Percentiles rank a stretch among this genome's conserved stretches.
Evolutionary conservation across 2,113 vertebrate species (phyloP).

Genomic region (Cyanoderma ruficeps): DNA sequence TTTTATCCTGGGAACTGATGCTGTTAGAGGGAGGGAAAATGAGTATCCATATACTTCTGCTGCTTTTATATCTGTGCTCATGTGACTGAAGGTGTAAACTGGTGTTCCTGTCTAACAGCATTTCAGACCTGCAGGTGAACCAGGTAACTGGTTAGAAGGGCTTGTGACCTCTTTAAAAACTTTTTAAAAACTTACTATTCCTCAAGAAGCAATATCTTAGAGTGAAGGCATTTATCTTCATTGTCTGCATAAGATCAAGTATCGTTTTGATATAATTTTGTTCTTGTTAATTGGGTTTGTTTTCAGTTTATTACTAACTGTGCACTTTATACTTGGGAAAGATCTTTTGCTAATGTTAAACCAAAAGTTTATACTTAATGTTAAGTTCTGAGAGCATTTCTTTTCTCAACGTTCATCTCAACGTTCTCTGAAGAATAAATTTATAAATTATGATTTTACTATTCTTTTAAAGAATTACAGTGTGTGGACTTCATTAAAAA

Average conservation of each 20-base stretch:
- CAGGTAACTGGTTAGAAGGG: background rate
- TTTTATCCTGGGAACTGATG: background rate
- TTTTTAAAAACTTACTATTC: background rate
- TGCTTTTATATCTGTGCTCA: rapidly evolving
- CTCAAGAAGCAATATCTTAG: background rate
- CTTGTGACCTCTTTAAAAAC: background rate
- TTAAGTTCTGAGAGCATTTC: background rate
- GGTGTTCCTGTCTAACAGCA: background rate
- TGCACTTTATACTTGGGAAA: constrained; percentile 40
- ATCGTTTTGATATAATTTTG: background rate
- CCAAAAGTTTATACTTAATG: background rate
- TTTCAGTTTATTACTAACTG: background rate
- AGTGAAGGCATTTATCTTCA: background rate
- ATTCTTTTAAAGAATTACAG: background rate
- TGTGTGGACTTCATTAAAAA: background rate
- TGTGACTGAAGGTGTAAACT: background rate
- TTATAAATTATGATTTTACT: background rate
- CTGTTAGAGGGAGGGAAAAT: background rate
- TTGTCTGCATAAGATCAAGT: background rate
- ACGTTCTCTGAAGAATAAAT: background rate
- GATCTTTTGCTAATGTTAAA: background rate
- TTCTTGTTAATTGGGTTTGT: background rate
- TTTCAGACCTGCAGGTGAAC: background rate
- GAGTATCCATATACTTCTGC: background rate
- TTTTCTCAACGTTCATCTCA: background rate